These are phyloP conservation scores for Sebastes kiyomatsui DNA, from an alignment of 2,797 vertebrate species.

Conservation along the genomic window DNA sequence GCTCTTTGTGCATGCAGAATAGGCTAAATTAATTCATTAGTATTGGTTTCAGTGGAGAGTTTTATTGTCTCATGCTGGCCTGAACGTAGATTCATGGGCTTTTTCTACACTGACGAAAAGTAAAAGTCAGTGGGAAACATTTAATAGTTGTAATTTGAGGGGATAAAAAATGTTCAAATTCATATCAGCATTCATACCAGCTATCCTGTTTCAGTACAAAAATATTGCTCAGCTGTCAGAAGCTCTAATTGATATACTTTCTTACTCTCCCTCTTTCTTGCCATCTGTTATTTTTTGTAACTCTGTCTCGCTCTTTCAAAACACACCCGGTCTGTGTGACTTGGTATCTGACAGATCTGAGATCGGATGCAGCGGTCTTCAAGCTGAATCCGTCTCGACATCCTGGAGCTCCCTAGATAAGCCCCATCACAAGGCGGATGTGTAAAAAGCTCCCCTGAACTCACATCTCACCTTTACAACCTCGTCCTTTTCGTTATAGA, in stretches of 20 bases:
- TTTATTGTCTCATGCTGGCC: constrained; percentile 8
- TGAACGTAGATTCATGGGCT: neutral
- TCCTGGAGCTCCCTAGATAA: constrained; percentile 12
- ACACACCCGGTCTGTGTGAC: neutral
- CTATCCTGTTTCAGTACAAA: neutral
- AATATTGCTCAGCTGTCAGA: constrained; percentile 11
- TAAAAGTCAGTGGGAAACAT: constrained; percentile 14
- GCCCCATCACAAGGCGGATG: neutral
- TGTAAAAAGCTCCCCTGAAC: neutral
- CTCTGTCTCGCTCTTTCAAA: constrained; percentile 20
- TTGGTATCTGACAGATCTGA: constrained; percentile 31
- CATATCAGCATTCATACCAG: constrained; percentile 11
- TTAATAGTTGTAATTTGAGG: neutral
- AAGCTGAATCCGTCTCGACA: constrained; percentile 14
- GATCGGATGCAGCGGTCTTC: constrained; percentile 28
- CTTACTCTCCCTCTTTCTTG: neutral
- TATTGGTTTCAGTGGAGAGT: constrained; percentile 12
- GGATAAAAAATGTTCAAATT: constrained; percentile 13
- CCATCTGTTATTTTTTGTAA: neutral
- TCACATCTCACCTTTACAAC: constrained; percentile 82
- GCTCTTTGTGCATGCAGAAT: neutral
- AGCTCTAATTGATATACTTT: neutral
- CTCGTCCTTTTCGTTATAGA: constrained; percentile 83
- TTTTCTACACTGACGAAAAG: constrained; percentile 22
- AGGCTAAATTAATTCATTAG: constrained; percentile 2